Conservation (phyloP, 2,888 invertebrate species). For the Acronicta alni region DNA sequence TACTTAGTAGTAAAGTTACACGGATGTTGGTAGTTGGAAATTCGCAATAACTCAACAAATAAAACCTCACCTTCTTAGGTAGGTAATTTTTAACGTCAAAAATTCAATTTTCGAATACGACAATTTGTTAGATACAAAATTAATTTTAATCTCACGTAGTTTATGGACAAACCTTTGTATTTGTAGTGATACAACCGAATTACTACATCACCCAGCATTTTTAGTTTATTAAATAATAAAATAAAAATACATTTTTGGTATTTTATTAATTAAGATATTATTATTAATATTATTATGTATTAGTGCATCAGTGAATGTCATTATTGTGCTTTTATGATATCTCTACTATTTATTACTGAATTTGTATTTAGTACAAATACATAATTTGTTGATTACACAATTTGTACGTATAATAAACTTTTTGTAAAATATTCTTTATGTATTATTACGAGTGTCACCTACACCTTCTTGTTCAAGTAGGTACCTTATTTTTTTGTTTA, state of each 20-base stretch:
- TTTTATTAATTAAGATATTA: slow-evolving; percentile 40
- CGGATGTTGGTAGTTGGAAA: too few relatives aligned
- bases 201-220: slow-evolving; percentile 50
- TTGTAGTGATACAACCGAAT: slow-evolving; percentile 38
- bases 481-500: too few relatives aligned
- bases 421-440: slow-evolving; percentile 36
- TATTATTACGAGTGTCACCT: not conserved
- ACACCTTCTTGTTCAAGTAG: too few relatives aligned
- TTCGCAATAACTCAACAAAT: too few relatives aligned
- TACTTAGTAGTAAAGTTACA: too few relatives aligned
- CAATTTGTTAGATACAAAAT: too few relatives aligned
- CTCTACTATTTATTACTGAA: slow-evolving; percentile 47
- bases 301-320: slow-evolving; percentile 48
- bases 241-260: slow-evolving; percentile 57
- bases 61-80: too few relatives aligned
- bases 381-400: slow-evolving; percentile 45
- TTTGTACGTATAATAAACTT: slow-evolving; percentile 52
- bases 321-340: slow-evolving; percentile 47
- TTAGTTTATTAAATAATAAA: slow-evolving; percentile 42
- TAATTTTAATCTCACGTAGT: slow-evolving; percentile 23
- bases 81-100: too few relatives aligned
- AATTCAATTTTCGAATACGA: too few relatives aligned
- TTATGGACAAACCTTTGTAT: slow-evolving; percentile 46
- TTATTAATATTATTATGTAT: slow-evolving; percentile 26
- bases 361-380: slow-evolving; percentile 55